A percentile compares a stretch with the other conserved stretches of the same genome.
Conservation (phyloP, 2,113 vertebrate species). For the Ardeotis arabs region DNA sequence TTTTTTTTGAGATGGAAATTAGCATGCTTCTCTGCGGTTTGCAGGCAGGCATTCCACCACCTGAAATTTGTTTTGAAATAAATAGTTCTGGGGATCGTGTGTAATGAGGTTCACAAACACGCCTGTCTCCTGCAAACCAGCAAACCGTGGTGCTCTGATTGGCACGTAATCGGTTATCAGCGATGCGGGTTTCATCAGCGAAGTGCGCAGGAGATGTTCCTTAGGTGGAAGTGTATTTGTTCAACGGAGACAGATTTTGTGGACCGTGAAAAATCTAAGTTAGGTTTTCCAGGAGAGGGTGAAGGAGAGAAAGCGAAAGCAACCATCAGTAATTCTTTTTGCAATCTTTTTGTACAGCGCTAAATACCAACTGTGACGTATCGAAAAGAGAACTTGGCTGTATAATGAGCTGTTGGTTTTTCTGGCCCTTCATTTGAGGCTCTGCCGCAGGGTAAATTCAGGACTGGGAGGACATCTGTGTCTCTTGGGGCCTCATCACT, state of each 20-base stretch:
- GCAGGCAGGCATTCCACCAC: neutral
- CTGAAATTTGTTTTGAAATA: neutral
- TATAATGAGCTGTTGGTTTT: neutral
- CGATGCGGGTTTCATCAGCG: slow-evolving; percentile 12
- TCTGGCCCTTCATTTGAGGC: neutral
- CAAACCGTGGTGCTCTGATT: neutral
- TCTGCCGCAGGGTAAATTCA: neutral
- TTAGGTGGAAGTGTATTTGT: slow-evolving; percentile 40
- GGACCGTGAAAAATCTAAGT: slow-evolving; percentile 33
- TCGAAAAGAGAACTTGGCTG: neutral
- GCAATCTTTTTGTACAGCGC: neutral
- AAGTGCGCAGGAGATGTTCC: neutral
- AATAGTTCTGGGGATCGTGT: neutral
- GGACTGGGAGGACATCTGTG: neutral
- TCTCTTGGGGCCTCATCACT: neutral
- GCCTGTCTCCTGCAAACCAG: slow-evolving; percentile 23
- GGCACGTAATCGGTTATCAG: neutral
- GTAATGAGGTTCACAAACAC: neutral
- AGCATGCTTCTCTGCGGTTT: neutral
- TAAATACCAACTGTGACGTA: neutral
- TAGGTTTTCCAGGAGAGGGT: neutral
- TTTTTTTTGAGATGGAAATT: neutral
- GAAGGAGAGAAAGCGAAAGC: neutral
- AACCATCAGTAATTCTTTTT: neutral
- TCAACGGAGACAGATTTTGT: slow-evolving; percentile 44